phyloP scores from a whole-genome alignment of 2,888 invertebrate species.

The Ametastegia equiseti region DNA sequence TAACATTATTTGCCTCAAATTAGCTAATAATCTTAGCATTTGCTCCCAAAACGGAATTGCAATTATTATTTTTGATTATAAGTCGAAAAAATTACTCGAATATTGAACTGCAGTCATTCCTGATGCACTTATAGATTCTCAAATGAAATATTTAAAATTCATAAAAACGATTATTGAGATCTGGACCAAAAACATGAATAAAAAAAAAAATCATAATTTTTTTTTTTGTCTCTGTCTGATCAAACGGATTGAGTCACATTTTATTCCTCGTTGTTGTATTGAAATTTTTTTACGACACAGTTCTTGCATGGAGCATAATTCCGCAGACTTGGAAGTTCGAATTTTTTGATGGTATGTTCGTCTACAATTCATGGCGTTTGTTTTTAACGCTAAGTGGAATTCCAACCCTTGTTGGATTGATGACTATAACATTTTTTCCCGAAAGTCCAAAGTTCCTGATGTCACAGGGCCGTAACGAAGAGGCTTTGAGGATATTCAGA shows the following conservation, averaged over 20 bases:
- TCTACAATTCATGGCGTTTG: constrained; percentile 77
- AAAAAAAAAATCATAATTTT: no score
- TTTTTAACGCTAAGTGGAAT: constrained; percentile 76
- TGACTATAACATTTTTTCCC: constrained; percentile 81
- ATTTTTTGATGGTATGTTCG: constrained; percentile 72
- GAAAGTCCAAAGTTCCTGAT: constrained; percentile 90
- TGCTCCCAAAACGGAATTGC: neutral
- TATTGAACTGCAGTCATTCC: no score
- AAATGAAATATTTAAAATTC: no score
- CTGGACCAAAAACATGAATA: no score
- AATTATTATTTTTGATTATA: neutral
- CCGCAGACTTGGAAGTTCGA: constrained; percentile 79
- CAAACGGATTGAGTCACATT: no score
- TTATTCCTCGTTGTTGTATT: no score
- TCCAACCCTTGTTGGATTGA: constrained; percentile 83
- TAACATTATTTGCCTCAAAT: no score
- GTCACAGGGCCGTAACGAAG: constrained; percentile 82
- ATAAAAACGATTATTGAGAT: no score
- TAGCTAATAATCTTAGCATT: no score
- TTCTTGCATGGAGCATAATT: constrained; percentile 85
- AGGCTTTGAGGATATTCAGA: constrained; percentile 82
- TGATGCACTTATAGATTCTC: no score
- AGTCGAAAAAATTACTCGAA: no score
- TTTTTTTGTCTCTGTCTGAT: constrained; percentile 43
- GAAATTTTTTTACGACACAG: constrained; percentile 68